Base-by-base conservation (phyloP, 2,888 invertebrate genomes). In the Athalia rosae region DNA sequence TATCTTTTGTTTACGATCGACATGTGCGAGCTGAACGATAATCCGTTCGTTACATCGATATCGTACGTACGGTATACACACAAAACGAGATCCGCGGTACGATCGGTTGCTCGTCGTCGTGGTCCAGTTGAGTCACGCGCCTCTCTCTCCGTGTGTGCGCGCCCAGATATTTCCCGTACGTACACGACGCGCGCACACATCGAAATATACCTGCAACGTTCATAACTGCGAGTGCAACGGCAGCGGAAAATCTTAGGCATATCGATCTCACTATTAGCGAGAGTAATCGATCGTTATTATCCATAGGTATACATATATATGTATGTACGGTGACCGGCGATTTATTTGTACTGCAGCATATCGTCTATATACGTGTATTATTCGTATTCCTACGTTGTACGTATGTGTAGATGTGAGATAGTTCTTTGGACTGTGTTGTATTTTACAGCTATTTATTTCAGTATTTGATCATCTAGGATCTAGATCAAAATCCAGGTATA, bases 111-210 rank as follows among this genome's bases (percentile, higher is more conserved):
- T 71, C 71, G 71, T 71, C 71, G 71, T 58, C 77, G 59, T 61
- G 77, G 67, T 77, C 61, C 77, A 73, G 77, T 77, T 77, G 77
- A 79, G 83, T 82, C 82, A 83, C 81, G 81, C 82, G 81, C 80
- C 28, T 2, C 28, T 28, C 28, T 28, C 28, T n/a, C n/a, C n/a
- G 28, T 28, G 79, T 50, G 15, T 50, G 64, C 13, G 9, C 28
- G 50, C n/a, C n/a, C n/a, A n/a, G 28, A 48, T 28, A 50, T 47
- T 7, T 41, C 8, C 28, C 41, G 41, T 64, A 64, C 8, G 6
- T 13, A 3, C 61, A 64, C 64, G 11, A n/a, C 4, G n/a, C 4
- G 56, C 11, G 3, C 58, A 58, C 58, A n/a, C n/a, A n/a, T n/a
- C n/a, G n/a, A n/a, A n/a, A n/a, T n/a, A n/a, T 7, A 4, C n/a